Percentiles rank a stretch among this genome's conserved stretches.
phyloP scores from a whole-genome alignment of 1,140 invertebrate genomes.

The Heliconius hewitsoni region DNA sequence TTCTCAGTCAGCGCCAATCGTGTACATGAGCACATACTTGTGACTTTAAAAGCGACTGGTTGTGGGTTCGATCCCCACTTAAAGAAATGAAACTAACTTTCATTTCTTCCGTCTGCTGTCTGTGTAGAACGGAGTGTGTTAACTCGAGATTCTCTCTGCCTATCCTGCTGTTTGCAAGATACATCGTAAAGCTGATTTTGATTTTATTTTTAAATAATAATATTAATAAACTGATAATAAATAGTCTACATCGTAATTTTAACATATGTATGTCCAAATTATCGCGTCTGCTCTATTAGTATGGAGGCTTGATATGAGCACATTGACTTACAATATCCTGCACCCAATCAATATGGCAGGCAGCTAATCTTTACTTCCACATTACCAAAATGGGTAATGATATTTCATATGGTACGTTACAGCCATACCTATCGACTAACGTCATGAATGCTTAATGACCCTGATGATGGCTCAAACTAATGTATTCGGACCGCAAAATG shows the following conservation, averaged over 20 bases:
- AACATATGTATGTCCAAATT: neutral
- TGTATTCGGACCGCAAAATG: conserved; percentile 42
- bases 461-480: conserved; percentile 34
- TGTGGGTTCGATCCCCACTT: no score
- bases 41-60: no score
- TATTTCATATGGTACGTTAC: conserved; percentile 8
- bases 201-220: no score
- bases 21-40: no score
- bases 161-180: no score
- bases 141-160: no score
- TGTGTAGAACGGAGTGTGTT: no score
- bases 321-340: neutral
- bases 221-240: neutral
- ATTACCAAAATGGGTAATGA: conserved; percentile 13
- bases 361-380: conserved; percentile 11
- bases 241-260: neutral
- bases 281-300: neutral
- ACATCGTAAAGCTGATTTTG: no score
- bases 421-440: conserved; percentile 12
- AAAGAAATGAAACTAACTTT: no score
- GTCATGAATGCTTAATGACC: conserved; percentile 39
- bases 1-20: no score
- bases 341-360: conserved; percentile 9
- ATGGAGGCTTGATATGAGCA: neutral
- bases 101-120: no score